Base-by-base conservation (phyloP, 37 sponge, comb jelly and placozoan genomes). In the Beroe forskalii region DNA sequence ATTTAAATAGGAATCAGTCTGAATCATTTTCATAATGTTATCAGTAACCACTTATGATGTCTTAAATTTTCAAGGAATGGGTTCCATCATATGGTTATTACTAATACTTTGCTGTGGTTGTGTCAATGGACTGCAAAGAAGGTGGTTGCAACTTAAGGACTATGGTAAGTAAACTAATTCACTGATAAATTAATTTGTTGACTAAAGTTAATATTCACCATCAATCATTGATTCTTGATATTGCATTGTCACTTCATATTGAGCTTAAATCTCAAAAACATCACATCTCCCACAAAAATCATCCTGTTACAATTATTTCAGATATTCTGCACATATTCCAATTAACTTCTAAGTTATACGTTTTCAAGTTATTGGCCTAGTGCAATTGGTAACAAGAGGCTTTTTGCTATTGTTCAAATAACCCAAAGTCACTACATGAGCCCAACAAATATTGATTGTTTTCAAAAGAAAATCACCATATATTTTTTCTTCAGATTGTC, bases 51-150 rank as follows among this genome's bases (percentile, higher is more conserved):
- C 17, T 55, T 55, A 19, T 55, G 60, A 9, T 55, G 17, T 55
- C 9, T 19, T 55, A 55, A 19, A 9, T 23, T 63, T 63, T 8
- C 75, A 30, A 37, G 75, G 75, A 38, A 66, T 72, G 75, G 75
- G 75, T 30, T 38, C 75, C 23, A 2, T 28, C 19, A 37, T 32
- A 38, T 72, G 75, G 75, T 72, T 72, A 72, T 33, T 72, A 72
- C 40, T 72, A 33, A 6, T 72, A 22, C 28, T 63, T 3, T 3
- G 40, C 37, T 37, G 37, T 72, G 75, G 75, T 35, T 32, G 75
- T 32, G 75, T 72, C 37, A 38, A 35, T 8, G 75, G 75, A 17
- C 39, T 72, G 40, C 75, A 72, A 32, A 72, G 75, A 32, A n/a
- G n/a, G n/a, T 72, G 75, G 75, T 39, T 72, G 8, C 75, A 38